A percentile compares a stretch with the other conserved stretches of the same genome.
These are phyloP conservation scores for Nothoprocta pentlandii DNA, from an alignment of 2,113 vertebrate species.

Conservation along the genomic window DNA sequence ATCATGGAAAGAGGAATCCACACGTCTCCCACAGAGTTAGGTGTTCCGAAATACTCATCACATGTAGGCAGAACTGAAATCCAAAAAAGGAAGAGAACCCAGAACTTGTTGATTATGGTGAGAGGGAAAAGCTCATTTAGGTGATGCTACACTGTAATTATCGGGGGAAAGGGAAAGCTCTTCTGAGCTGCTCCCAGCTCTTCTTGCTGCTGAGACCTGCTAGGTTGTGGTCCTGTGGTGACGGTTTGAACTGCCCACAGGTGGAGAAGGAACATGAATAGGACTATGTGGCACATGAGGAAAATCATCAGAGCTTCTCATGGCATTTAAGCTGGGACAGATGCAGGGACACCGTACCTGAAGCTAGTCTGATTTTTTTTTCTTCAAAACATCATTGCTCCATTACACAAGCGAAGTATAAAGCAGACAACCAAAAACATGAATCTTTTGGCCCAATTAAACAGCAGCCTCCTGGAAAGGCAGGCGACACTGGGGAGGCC, in stretches of 20 bases:
- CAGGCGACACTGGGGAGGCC: neutral
- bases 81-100: neutral
- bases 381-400: neutral
- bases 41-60: neutral
- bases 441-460: neutral
- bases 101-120: neutral
- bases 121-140: neutral
- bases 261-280: neutral
- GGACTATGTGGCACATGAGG: accelerated
- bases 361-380: neutral
- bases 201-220: neutral
- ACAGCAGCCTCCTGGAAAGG: neutral
- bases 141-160: neutral
- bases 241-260: neutral
- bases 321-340: neutral
- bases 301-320: neutral
- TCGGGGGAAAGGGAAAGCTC: neutral
- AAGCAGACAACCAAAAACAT: neutral
- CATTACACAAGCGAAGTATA: neutral
- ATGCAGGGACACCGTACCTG: neutral
- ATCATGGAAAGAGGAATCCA: neutral
- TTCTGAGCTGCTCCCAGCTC: neutral
- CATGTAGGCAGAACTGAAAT: neutral
- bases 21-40: neutral
- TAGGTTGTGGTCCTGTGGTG: neutral